Conservation (phyloP, 2,888 invertebrate genomes). For the Spilosoma lubricipeda region DNA sequence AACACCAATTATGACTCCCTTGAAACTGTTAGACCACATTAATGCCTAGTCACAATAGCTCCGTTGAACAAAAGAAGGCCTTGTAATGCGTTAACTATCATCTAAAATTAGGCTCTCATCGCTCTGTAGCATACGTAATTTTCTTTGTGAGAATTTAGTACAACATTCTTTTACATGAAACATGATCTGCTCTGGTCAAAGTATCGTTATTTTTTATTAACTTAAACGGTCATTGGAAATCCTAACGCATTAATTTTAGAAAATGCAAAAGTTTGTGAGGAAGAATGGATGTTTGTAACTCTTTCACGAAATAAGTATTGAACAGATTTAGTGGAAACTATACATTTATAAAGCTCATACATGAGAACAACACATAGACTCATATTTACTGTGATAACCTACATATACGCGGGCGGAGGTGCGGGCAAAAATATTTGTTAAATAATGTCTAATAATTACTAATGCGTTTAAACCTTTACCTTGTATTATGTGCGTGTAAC, state of each 20-base stretch:
- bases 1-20: slow-evolving; percentile 60
- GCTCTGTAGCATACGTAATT: slow-evolving; percentile 69
- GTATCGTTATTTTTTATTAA: not conserved
- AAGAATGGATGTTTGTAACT: too few species aligned
- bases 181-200: not conserved
- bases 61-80: slow-evolving; percentile 73
- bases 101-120: slow-evolving; percentile 68
- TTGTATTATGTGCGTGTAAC: too few species aligned
- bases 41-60: slow-evolving; percentile 57
- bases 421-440: too few species aligned
- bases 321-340: too few species aligned
- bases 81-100: slow-evolving; percentile 71
- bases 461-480: not conserved
- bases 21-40: slow-evolving; percentile 59
- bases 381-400: too few species aligned
- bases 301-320: too few species aligned
- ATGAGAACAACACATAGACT: too few species aligned
- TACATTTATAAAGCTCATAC: too few species aligned
- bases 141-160: slow-evolving; percentile 59
- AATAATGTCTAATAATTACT: not conserved
- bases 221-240: not conserved
- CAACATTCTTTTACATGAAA: not conserved
- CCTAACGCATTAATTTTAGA: too few species aligned
- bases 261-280: too few species aligned
- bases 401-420: too few species aligned